Conservation (phyloP, 1,140 invertebrate species). For the Hylaeus volcanicus region DNA sequence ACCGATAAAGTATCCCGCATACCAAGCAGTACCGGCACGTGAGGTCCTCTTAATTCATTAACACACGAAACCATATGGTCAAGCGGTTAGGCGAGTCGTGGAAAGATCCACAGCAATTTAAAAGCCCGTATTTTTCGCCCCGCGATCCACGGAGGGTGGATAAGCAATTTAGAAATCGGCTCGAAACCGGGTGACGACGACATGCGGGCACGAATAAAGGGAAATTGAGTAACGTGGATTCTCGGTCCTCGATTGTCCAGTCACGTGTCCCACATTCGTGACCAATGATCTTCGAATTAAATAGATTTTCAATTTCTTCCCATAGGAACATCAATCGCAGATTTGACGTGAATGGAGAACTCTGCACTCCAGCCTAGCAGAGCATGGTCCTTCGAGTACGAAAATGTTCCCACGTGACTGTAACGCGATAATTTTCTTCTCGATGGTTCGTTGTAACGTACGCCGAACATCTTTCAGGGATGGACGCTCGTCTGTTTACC, state of each 20-base stretch:
- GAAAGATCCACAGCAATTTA: conserved; percentile 39
- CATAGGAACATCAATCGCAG: background rate
- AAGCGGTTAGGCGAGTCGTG: background rate
- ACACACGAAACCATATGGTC: conserved; percentile 2
- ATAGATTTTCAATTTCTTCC: conserved; percentile 1
- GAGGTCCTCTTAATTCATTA: conserved; percentile 9
- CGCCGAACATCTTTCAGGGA: too few relatives aligned
- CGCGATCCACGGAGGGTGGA: conserved; percentile 29
- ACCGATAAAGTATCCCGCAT: too few relatives aligned
- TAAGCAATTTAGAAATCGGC: conserved; percentile 61
- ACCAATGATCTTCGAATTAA: background rate
- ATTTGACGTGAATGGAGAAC: background rate
- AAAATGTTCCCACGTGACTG: background rate
- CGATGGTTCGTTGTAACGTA: too few relatives aligned
- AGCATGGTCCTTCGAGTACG: background rate
- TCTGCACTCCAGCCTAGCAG: background rate
- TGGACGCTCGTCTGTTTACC: background rate
- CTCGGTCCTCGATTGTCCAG: background rate
- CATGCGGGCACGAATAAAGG: conserved; percentile 66
- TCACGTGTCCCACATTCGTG: conserved; percentile 30
- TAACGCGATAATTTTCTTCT: too few relatives aligned
- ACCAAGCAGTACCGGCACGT: background rate
- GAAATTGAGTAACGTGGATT: conserved; percentile 61
- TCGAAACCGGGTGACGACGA: conserved; percentile 35
- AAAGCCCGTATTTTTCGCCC: conserved; percentile 49